Evolutionary conservation across 1,140 invertebrate species (phyloP).

Genomic region (Caenorhabditis briggsae): DNA sequence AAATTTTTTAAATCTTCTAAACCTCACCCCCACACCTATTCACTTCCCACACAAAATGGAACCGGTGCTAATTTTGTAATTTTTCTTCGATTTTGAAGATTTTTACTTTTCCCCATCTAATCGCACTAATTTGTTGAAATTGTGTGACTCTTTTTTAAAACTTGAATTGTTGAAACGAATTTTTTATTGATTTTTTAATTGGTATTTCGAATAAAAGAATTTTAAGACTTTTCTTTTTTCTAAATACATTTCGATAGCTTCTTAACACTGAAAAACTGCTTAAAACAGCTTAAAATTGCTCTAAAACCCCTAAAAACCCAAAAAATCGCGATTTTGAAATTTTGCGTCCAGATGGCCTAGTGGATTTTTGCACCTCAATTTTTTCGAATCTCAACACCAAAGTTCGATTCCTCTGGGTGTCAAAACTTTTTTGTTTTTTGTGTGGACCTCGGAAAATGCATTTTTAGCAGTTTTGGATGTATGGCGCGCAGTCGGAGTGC

Average conservation of each 20-base stretch:
- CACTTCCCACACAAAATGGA: slow-evolving; percentile 34
- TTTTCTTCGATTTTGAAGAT: neutral
- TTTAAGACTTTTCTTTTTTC: neutral
- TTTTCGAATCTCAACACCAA: no score
- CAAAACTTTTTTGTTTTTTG: no score
- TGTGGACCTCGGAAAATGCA: no score
- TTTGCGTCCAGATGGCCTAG: no score
- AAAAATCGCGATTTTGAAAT: no score
- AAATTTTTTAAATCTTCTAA: neutral
- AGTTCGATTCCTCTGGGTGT: neutral
- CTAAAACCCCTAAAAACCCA: neutral
- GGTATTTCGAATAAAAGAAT: no score
- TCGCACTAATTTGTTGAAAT: neutral
- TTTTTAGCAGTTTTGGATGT: no score
- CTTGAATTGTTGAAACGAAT: no score
- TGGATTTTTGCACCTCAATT: no score
- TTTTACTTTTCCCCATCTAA: neutral
- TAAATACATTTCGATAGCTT: neutral
- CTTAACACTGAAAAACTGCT: no score
- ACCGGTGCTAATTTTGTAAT: neutral
- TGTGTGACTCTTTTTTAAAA: neutral
- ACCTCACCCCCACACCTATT: neutral
- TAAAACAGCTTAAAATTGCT: neutral
- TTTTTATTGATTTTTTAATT: no score
- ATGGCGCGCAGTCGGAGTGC: no score